Evolutionary conservation across 2,888 invertebrate species (phyloP), one percentile per base, ranked within the genome.

Genomic region (Tetragnatha montana): DNA sequence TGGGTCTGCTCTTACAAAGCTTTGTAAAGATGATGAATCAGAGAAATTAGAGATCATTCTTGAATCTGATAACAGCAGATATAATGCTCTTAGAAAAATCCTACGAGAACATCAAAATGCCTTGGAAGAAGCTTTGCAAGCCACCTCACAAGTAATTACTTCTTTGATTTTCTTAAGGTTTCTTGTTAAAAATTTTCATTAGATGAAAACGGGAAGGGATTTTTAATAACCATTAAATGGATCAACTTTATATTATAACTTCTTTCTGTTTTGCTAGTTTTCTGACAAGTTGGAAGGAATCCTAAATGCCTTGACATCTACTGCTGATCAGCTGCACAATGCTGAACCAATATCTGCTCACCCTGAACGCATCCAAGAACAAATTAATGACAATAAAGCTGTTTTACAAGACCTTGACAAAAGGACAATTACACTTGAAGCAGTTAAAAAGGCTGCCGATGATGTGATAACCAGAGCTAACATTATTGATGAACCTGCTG

Each of bases 221-320:
- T 60, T 4, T 60, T 17, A 60, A 17, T 60, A 60, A 4, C 17
- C 14, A 60, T 60, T 60, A 60, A 60, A 60, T 21, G 0, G 21
- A 21, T 12, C n/a, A 7, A 47, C 17, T 47, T 70, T 81, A 35
- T 81, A 71, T 70, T n/a, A 49, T 47, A 50, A 14, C 17, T 81
- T 19, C 60, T n/a, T n/a, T 79, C 35, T 21, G n/a, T 69, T 69
- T 74, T 91, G 92, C 35, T 96, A 97, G 94, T 99, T 99, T 94
- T 96, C 97, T 0, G 99, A 99, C 94, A 98, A 99, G 94, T 94
- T 99, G 91, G 99, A 99, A 93, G 98, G 98, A 81, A 98, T 99
- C 97, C 94, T 99, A 78, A 96, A 98, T 14, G 98, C 98, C 0
- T 94, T 99, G 91, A 95, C 96, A 0, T 97, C 96, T 91, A 96